Evolutionary conservation across 2,113 vertebrate genomes (phyloP).

Genomic region (Calidris pugnax): DNA sequence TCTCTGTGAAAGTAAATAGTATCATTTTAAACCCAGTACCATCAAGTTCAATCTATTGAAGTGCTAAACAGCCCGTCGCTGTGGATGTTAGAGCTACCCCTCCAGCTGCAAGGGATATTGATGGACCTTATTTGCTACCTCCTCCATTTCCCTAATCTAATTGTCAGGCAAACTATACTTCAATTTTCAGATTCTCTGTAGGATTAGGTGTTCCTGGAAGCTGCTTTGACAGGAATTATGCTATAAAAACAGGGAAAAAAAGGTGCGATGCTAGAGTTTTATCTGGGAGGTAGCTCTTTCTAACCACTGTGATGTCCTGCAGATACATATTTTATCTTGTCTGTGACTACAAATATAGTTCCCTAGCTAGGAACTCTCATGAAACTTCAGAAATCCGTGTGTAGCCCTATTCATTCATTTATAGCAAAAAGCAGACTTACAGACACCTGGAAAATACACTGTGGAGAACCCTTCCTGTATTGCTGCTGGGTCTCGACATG

Average conservation of each 20-base stretch:
- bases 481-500: not conserved
- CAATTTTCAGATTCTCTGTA: not conserved
- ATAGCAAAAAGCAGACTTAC: not conserved
- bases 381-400: not conserved
- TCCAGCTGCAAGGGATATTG: not conserved
- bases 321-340: not conserved
- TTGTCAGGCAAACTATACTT: not conserved
- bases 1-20: not conserved
- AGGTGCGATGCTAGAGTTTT: not conserved
- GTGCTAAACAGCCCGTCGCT: not conserved
- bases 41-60: not conserved
- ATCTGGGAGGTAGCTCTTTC: not conserved
- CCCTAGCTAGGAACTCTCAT: slow-evolving; percentile 5
- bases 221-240: not conserved
- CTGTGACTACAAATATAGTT: slow-evolving; percentile 33
- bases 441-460: not conserved
- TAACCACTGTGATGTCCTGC: slow-evolving; percentile 25
- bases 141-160: not conserved
- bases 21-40: not conserved
- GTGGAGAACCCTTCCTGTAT: not conserved
- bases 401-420: not conserved
- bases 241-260: not conserved
- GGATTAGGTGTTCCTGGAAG: not conserved
- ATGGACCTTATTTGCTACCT: not conserved
- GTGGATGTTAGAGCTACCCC: not conserved